Percentiles rank a stretch among this genome's conserved stretches.
phyloP scores from a whole-genome alignment of 37 sponge, comb jelly and placozoan genomes.

The Spongilla lacustris region DNA sequence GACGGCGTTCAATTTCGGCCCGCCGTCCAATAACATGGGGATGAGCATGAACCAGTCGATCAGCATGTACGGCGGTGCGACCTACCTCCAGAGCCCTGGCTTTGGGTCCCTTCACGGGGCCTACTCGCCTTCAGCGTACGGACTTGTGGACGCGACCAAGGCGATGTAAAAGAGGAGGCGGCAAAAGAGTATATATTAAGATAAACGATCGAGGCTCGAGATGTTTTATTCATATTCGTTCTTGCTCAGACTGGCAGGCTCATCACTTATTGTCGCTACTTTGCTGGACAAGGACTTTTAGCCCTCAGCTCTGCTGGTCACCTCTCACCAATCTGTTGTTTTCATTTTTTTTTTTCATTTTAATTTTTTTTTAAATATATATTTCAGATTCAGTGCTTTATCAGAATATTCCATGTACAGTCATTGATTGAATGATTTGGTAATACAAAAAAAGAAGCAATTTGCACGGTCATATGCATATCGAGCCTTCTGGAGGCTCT shows the following conservation, averaged over 20 bases:
- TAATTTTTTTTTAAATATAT: not conserved
- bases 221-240: too few species aligned
- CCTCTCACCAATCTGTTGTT: not conserved
- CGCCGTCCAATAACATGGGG: not conserved
- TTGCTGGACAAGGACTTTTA: too few species aligned
- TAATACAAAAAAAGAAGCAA: too few species aligned
- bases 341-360: not conserved
- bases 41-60: conserved; percentile 49
- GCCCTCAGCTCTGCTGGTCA: not conserved
- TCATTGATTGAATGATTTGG: not conserved
- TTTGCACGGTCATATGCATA: conserved; percentile 12
- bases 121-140: conserved; percentile 11
- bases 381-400: conserved; percentile 4
- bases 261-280: too few species aligned
- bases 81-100: conserved; percentile 51
- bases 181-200: too few species aligned
- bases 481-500: conserved; percentile 11
- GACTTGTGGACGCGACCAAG: not conserved
- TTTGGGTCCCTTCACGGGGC: not conserved
- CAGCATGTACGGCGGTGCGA: conserved; percentile 49
- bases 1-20: conserved; percentile 2
- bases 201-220: too few species aligned
- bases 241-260: too few species aligned
- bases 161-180: too few species aligned
- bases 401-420: not conserved